Evolutionary conservation across 2,113 vertebrate species (phyloP).

Genomic region (Corythoichthys intestinalis): DNA sequence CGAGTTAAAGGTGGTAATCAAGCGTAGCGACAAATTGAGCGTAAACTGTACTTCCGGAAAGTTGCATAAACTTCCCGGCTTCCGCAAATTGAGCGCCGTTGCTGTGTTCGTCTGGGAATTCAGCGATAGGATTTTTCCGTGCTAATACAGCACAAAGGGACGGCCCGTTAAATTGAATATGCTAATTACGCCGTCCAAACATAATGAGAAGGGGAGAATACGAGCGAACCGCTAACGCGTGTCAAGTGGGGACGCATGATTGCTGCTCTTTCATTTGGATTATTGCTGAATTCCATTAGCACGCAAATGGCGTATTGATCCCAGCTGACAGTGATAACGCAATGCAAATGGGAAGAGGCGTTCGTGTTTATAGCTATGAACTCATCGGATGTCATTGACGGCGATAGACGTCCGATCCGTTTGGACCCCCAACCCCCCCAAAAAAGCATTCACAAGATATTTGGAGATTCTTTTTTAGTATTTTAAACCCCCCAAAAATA

Average conservation of each 20-base stretch:
- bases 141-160: not conserved
- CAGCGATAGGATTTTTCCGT: not conserved
- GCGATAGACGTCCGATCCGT: no score
- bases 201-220: not conserved
- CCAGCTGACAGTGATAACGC: not conserved
- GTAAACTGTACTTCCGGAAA: not conserved
- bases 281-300: not conserved
- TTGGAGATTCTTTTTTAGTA: no score
- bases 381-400: no score
- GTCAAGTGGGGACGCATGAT: not conserved
- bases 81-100: not conserved
- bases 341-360: not conserved
- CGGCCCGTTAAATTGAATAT: slow-evolving; percentile 2
- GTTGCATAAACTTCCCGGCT: not conserved
- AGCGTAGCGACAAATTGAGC: no score
- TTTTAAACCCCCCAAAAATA: no score
- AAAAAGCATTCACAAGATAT: no score
- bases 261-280: slow-evolving; percentile 8
- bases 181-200: not conserved
- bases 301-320: slow-evolving; percentile 4
- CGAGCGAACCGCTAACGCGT: not conserved
- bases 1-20: no score
- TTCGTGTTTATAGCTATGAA: no score
- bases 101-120: not conserved
- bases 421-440: no score